Evolutionary conservation across 1,140 invertebrate genomes (phyloP), one percentile per base, ranked within the genome.

Genomic region (Anoplolepis gracilipes): DNA sequence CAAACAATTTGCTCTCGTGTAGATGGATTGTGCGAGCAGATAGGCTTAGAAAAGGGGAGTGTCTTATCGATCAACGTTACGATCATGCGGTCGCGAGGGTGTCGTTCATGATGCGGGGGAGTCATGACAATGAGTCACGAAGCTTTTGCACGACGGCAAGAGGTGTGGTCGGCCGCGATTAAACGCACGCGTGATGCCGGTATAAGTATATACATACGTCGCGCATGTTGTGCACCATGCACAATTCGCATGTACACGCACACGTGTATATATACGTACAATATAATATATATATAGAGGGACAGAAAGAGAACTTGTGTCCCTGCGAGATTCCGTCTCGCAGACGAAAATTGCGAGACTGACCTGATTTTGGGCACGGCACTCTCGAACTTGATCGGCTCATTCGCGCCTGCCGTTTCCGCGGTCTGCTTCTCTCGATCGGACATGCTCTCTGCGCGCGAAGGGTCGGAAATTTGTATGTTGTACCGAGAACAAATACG

Each of bases 351-450:
- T 73, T 25, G 53, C 36, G 30, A 39, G 2, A 89, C 90, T 92
- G 84, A 93, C 93, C 93, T 93, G 86, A 73, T 88, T 91, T 88
- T 93, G 30, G 93, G 92, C 22, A 93, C 86, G 1, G 55, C 86
- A 59, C 91, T 94, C 53, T 88, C 53, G 25, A 93, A 91, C 33
- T 82, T 42, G 13, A 81, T 91, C 22, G 91, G 87, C 16, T 89
- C 91, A 25, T 39, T 84, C 19, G 73, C 42, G 49, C 22, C 72
- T 36, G 55, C 61, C 36, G 25, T 67, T 61, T 70, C 82, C 53
- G 84, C 76, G 49, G 19, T 46, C n/a, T 70, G 61, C 55, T 76
- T 77, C 87, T 36, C 13, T 88, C 72, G 88, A 73, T 86, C 28
- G 57, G 85, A 82, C 87, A 86, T 90, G 22, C 87, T 55, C 25